Evolutionary conservation across 1,140 invertebrate genomes (phyloP), one percentile per base, ranked within the genome.

Genomic region (Papilio polytes): DNA sequence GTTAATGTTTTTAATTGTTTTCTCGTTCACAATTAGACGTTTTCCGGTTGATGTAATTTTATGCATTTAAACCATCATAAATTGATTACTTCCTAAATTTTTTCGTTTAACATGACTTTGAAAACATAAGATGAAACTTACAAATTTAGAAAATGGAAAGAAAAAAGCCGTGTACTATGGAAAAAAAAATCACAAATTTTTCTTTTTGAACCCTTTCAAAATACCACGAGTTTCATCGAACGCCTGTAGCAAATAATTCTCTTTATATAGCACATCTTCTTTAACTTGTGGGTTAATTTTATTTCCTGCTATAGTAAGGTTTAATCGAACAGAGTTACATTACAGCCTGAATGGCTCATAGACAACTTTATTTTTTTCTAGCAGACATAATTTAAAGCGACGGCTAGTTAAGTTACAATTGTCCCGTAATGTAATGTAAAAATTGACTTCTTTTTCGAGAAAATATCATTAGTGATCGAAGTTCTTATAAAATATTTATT

Each of bases 21-120:
- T 51, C 22, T 76, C 46, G 44, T 76, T 51, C 20, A 22, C 46
- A 76, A 76, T 76, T 76, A 76, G 46, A n/a, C 20, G 46, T 53
- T 76, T 76, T 76, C 41, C 44, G 74, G n/a, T 48, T 22, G 74
- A 76, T 26, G 74, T 22, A 76, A 76, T 76, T 76, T 76, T 53
- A 76, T 51, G 74, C 18, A n/a, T 76, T 51, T 31, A 7, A 70
- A 31, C 26, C 26, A 70, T 70, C 63, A 56, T 70, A 15, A 70
- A 70, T 70, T 70, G 26, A 70, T 70, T 31, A 56, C 53, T 10
- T 70, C 59, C 15, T 63, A 63, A 31, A 36, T 70, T 70, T 66
- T 70, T 70, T 70, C 3, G 31, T 13, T 66, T 31, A 66, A 66
- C 22, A 70, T 70, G 26, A 70, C 6, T 70, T 70, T 70, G 13